Conservation (phyloP, 2,888 invertebrate genomes). For the Julus scandinavius region DNA sequence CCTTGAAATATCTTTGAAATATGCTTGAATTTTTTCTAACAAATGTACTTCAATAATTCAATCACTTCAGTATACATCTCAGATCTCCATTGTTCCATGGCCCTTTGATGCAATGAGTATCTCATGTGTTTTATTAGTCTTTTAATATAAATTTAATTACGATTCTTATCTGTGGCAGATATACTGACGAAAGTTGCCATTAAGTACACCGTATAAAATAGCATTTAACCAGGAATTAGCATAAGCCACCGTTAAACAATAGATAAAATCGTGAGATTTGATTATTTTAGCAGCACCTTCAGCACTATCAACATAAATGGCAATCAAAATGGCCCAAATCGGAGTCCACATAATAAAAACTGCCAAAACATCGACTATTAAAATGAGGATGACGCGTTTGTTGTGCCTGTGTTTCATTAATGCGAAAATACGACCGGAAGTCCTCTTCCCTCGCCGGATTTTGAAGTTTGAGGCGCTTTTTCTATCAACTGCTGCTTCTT, state of each 20-base stretch:
- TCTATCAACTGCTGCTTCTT: too few relatives aligned
- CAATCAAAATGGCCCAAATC: constrained; percentile 48
- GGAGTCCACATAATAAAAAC: constrained; percentile 55
- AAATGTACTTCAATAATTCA: too few relatives aligned
- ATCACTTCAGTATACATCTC: too few relatives aligned
- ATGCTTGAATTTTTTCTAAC: too few relatives aligned
- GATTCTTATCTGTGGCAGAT: background rate
- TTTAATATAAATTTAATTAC: too few relatives aligned
- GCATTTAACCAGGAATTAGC: constrained; percentile 55
- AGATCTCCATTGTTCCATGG: too few relatives aligned
- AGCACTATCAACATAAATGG: constrained; percentile 53
- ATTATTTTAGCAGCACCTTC: background rate
- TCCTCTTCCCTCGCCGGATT: too few relatives aligned
- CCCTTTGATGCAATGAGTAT: too few relatives aligned
- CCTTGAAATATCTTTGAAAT: too few relatives aligned
- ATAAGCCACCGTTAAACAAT: constrained; percentile 48
- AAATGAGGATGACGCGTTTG: constrained; percentile 39
- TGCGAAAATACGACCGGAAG: background rate
- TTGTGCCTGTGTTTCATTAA: background rate
- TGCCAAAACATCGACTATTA: constrained; percentile 49
- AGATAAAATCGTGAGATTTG: constrained; percentile 53
- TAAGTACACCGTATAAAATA: constrained; percentile 54
- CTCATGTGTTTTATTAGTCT: too few relatives aligned
- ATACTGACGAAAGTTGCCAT: constrained; percentile 44
- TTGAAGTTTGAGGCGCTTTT: too few relatives aligned